Base-by-base conservation (phyloP, 2,113 vertebrate species). In the Ursus arctos region DNA sequence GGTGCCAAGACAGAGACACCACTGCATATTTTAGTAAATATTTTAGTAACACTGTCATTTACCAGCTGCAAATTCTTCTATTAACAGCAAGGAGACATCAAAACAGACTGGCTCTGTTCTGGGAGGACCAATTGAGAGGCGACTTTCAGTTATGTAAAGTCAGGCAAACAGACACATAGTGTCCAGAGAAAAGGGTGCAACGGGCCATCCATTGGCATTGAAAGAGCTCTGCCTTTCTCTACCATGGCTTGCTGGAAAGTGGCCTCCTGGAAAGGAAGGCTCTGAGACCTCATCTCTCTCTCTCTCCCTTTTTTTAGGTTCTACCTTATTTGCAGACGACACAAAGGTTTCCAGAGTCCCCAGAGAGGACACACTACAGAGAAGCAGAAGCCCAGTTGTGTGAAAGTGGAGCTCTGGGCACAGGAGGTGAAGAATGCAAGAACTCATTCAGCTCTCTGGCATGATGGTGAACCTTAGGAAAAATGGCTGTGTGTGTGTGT, bases 51-150 rank as follows among this genome's bases (percentile, higher is more conserved):
- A 28, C 65, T 74, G 71, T 40, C 21, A 21, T n/a, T 72, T 72
- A n/a, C 36, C 81, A 65, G 92, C 51, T 77, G 24, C 31, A 83
- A 31, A 47, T 55, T 51, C 87, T 51, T 61, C 88, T 63, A 22
- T 67, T 36, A 69, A 49, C 59, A 92, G 87, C 0, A 3, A 74
- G 71, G 36, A n/a, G 49, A 59, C 80, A 82, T 26, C 61, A 7
- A 55, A 92, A 96, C 76, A 88, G 71, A 91, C 57, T 36, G 22
- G 26, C n/a, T 86, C 51, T 97, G 63, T 76, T 90, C 51, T 36
- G 10, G 51, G 4, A 71, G 74, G 49, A 84, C 11, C 1, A 11
- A 22, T 7, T 15, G 36, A 57, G 72, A 86, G 67, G 19, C 5
- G 10, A n/a, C 83, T 76, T 65, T 89, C 26, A 28, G 43, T 18